Evolutionary conservation across 1,140 invertebrate genomes (phyloP).

Genomic region (Aphaenogaster floridana): DNA sequence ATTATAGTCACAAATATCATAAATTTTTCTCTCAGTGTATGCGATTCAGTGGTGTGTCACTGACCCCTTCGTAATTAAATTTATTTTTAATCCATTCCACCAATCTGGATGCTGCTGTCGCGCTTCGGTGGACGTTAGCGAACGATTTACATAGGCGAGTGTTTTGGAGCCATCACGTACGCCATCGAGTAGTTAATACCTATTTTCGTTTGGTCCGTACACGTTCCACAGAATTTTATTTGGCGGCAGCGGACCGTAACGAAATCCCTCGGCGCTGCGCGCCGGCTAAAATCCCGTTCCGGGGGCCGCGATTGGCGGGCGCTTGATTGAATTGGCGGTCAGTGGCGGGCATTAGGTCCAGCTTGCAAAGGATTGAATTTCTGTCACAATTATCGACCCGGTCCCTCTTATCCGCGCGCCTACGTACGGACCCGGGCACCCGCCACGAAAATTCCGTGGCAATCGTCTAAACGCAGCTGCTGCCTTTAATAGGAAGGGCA

Average conservation of each 20-base stretch:
- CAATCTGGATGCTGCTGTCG: slow-evolving; percentile 34
- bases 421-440: slow-evolving; percentile 32
- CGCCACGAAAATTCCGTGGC: slow-evolving; percentile 18
- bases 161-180: slow-evolving; percentile 58
- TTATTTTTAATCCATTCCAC: slow-evolving; percentile 56
- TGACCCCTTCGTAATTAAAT: slow-evolving; percentile 37
- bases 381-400: slow-evolving; percentile 78
- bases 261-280: slow-evolving; percentile 70
- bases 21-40: too few species aligned
- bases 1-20: too few species aligned
- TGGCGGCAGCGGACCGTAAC: slow-evolving; percentile 67
- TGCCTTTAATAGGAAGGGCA: slow-evolving; percentile 55
- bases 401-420: slow-evolving; percentile 41
- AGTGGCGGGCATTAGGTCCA: slow-evolving; percentile 78
- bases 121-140: slow-evolving; percentile 53
- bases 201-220: slow-evolving; percentile 68
- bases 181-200: slow-evolving; percentile 72
- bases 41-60: slow-evolving; percentile 5
- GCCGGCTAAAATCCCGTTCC: slow-evolving; percentile 74
- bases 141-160: slow-evolving; percentile 61
- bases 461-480: slow-evolving; percentile 74
- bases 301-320: slow-evolving; percentile 76
- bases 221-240: slow-evolving; percentile 71
- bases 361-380: slow-evolving; percentile 78
- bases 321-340: slow-evolving; percentile 81